Evolutionary conservation across 53 echinoderm and acorn worm genomes (phyloP).

Genomic region (Mesocentrotus franciscanus): DNA sequence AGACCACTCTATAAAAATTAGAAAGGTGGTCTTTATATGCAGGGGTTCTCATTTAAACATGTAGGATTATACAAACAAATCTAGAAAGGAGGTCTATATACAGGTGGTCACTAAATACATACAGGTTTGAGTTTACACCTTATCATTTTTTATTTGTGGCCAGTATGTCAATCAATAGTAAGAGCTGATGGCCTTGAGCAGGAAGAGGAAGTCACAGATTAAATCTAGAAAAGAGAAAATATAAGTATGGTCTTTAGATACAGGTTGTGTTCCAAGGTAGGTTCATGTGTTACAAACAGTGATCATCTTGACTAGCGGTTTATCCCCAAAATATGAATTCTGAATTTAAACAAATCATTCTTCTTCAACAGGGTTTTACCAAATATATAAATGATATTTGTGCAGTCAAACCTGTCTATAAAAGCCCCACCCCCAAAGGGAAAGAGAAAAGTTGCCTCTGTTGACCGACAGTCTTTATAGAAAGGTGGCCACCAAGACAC

Average conservation of each 20-base stretch:
- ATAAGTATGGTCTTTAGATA: neutral
- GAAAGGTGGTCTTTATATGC: neutral
- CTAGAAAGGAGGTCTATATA: neutral
- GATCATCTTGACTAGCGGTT: no score
- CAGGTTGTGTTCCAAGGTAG: neutral
- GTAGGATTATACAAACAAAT: neutral
- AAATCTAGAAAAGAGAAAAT: neutral
- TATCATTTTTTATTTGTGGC: neutral
- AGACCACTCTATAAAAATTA: neutral
- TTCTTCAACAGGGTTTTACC: no score
- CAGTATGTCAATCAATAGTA: no score
- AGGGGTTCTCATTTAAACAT: neutral
- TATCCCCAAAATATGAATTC: no score
- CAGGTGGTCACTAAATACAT: neutral
- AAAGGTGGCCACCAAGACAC: neutral
- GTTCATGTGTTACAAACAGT: no score
- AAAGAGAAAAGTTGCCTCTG: no score
- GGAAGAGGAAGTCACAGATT: slow-evolving; percentile 1
- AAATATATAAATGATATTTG: no score
- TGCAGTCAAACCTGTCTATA: no score
- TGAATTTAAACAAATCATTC: no score
- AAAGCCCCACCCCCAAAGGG: no score
- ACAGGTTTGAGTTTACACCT: neutral
- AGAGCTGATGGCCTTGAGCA: no score
- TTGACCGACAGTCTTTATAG: no score